These are phyloP conservation scores for Dinocampus coccinellae DNA, from an alignment of 2,888 invertebrate species.

Conservation along the genomic window DNA sequence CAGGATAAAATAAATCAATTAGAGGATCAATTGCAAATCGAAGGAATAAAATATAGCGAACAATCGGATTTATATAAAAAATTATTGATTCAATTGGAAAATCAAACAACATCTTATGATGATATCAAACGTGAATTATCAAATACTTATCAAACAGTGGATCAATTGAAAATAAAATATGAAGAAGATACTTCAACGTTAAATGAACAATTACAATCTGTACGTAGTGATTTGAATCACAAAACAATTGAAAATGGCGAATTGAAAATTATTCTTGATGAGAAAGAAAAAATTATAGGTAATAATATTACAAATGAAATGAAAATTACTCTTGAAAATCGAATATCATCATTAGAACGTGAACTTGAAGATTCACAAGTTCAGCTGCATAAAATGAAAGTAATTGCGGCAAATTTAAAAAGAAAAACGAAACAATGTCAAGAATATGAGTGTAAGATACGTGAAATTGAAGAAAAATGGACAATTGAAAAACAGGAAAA, in stretches of 20 bases:
- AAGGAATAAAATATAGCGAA: neutral
- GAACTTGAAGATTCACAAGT: constrained; percentile 72
- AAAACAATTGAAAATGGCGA: constrained; percentile 68
- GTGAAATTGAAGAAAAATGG: constrained; percentile 53
- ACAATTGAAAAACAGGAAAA: constrained; percentile 69
- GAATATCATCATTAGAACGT: constrained; percentile 67
- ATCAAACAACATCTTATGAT: constrained; percentile 47
- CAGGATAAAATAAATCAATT: constrained; percentile 60
- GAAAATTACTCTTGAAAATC: constrained; percentile 60
- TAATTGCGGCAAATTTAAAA: constrained; percentile 82
- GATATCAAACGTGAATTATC: constrained; percentile 56
- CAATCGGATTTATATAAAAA: neutral
- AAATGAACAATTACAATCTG: constrained; percentile 66
- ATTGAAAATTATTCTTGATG: constrained; percentile 64
- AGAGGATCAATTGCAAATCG: constrained; percentile 65
- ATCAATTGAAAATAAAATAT: constrained; percentile 64
- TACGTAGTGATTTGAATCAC: constrained; percentile 67
- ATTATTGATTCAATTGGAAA: constrained; percentile 1
- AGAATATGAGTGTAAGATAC: constrained; percentile 73
- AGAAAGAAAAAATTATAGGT: constrained; percentile 66
- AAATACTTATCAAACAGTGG: constrained; percentile 71
- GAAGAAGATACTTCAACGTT: constrained; percentile 67
- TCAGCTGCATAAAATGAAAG: constrained; percentile 83
- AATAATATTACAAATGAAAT: constrained; percentile 57
- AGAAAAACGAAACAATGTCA: constrained; percentile 78